phyloP scores from a whole-genome alignment of 1,140 invertebrate genomes.

The Eumaeus atala region DNA sequence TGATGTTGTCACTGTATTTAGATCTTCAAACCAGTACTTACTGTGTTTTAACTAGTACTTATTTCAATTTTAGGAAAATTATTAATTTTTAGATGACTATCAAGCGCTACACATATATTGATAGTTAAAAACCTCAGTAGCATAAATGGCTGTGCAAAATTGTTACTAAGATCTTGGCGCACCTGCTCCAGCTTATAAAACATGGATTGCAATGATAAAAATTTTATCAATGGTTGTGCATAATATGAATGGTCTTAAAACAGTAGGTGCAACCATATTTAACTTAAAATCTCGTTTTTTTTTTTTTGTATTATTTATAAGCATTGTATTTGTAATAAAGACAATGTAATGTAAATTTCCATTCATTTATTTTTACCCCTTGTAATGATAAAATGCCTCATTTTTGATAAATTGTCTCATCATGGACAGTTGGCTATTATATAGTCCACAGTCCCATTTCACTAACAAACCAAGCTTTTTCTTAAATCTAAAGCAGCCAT shows the following conservation, averaged over 20 bases:
- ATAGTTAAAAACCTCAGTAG: conserved; percentile 39
- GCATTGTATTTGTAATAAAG: conserved; percentile 54
- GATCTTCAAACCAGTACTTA: conserved; percentile 5
- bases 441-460: too few relatives aligned
- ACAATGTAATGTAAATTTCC: conserved; percentile 29
- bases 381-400: background rate
- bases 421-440: too few relatives aligned
- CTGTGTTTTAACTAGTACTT: conserved; percentile 6
- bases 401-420: too few relatives aligned
- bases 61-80: conserved; percentile 13
- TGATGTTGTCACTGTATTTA: conserved; percentile 2
- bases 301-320: conserved; percentile 28
- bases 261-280: conserved; percentile 29
- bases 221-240: conserved; percentile 12
- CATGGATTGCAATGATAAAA: conserved; percentile 28
- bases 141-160: conserved; percentile 56
- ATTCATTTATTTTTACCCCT: conserved; percentile 20
- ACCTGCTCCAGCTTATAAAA: conserved; percentile 25
- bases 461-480: too few relatives aligned
- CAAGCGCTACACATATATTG: conserved; percentile 20
- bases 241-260: conserved; percentile 12
- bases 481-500: too few relatives aligned
- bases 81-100: conserved; percentile 23
- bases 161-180: conserved; percentile 36
- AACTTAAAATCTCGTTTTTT: conserved; percentile 31